Conservation (phyloP, 92 coral and sea anemone genomes). For the Porites divaricata region DNA sequence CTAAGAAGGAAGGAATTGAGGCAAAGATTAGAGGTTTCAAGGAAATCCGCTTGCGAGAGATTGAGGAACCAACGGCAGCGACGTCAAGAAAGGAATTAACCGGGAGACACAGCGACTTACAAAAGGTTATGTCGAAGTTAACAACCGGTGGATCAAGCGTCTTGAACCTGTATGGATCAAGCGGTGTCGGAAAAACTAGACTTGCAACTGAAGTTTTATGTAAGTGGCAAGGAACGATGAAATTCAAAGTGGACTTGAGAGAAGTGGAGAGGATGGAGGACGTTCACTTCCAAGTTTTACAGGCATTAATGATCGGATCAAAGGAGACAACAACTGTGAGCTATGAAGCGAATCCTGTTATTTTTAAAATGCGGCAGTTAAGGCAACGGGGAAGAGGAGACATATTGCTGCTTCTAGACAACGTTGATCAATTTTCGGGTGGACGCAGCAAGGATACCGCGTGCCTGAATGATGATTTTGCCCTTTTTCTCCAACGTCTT, state of each 20-base stretch:
- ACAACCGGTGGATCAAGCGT: slow-evolving; percentile 14
- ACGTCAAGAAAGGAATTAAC: background rate
- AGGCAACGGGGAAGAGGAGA: background rate
- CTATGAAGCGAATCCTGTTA: slow-evolving; percentile 36
- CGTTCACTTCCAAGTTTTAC: slow-evolving; percentile 39
- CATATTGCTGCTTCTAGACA: slow-evolving; percentile 30
- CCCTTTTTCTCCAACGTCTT: slow-evolving; percentile 11
- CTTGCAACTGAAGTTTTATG: slow-evolving; percentile 48
- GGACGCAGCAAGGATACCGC: background rate
- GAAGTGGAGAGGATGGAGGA: slow-evolving; percentile 21
- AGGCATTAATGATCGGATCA: slow-evolving; percentile 13
- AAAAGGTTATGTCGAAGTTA: slow-evolving; percentile 9
- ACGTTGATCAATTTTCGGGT: slow-evolving; percentile 22
- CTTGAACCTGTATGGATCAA: slow-evolving; percentile 56
- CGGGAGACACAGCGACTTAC: slow-evolving; percentile 44
- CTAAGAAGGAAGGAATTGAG: slow-evolving; percentile 2
- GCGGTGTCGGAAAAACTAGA: slow-evolving; percentile 75
- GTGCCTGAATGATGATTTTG: background rate
- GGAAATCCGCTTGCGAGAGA: background rate
- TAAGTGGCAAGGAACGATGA: slow-evolving; percentile 2
- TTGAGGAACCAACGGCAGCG: background rate
- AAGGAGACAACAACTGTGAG: background rate
- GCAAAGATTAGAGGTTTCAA: slow-evolving; percentile 15
- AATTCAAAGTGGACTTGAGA: slow-evolving; percentile 44
- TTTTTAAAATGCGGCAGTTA: slow-evolving; percentile 20